Evolutionary conservation across 2,888 invertebrate genomes (phyloP).

Genomic region (Anagyrus pseudococci): DNA sequence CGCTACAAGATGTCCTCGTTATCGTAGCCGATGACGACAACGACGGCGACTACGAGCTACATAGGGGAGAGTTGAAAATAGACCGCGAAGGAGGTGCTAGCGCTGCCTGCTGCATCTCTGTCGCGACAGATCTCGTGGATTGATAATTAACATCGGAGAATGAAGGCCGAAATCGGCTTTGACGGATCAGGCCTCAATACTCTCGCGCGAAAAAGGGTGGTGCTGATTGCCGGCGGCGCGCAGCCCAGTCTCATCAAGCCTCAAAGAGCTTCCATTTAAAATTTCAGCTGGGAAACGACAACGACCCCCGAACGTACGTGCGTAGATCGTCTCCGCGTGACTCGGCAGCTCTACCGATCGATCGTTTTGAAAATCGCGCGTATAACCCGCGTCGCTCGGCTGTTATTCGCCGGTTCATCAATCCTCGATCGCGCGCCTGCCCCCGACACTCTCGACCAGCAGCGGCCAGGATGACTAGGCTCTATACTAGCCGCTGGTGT

Average conservation of each 20-base stretch:
- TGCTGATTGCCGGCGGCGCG: no score
- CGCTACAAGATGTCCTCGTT: conserved; percentile 34
- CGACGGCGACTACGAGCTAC: background rate
- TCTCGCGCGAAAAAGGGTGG: background rate
- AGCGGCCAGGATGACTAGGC: no score
- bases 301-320: no score
- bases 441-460: conserved; percentile 25
- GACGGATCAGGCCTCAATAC: background rate
- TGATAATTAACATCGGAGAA: conserved; percentile 23
- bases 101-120: background rate
- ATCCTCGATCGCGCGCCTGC: conserved; percentile 13
- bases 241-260: background rate
- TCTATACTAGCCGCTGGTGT: background rate
- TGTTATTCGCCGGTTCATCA: conserved; percentile 34
- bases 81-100: background rate
- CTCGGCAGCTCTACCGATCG: background rate
- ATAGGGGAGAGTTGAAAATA: background rate
- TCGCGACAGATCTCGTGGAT: conserved; percentile 11
- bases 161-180: background rate
- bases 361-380: conserved; percentile 18
- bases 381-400: conserved; percentile 2
- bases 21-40: conserved; percentile 9
- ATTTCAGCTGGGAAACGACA: no score
- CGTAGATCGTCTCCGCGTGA: no score
- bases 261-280: no score